These are phyloP conservation scores for Hecatera dysodea DNA, from an alignment of 2,888 invertebrate species.

Conservation along the genomic window DNA sequence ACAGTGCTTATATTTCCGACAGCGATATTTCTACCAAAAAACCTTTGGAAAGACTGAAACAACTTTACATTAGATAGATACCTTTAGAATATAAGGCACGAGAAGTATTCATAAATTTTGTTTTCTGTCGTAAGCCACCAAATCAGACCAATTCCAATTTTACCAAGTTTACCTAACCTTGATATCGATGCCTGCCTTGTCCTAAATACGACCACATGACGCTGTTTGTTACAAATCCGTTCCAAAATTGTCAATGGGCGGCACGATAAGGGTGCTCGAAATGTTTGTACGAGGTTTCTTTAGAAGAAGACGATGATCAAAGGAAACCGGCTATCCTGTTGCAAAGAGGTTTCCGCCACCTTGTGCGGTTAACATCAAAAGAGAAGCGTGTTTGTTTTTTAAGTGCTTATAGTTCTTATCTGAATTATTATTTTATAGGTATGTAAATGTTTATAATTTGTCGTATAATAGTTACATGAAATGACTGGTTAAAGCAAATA, in stretches of 20 bases:
- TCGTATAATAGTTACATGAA: background rate
- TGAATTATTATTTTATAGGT: background rate
- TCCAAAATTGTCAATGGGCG: conserved; percentile 12
- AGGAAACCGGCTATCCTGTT: conserved; percentile 30
- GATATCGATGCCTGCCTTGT: background rate
- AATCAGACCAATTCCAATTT: too few relatives aligned
- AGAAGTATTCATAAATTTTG: too few relatives aligned
- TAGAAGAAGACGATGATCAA: conserved; percentile 20
- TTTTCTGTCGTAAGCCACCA: too few relatives aligned
- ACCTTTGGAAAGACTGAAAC: too few relatives aligned
- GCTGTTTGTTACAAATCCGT: background rate
- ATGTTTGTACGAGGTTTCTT: conserved; percentile 4
- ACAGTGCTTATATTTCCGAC: too few relatives aligned
- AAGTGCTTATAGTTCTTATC: background rate
- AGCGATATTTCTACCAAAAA: too few relatives aligned
- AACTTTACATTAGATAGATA: too few relatives aligned
- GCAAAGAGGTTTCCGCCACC: conserved; percentile 17
- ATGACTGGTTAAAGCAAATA: background rate
- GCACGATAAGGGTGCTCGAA: conserved; percentile 11
- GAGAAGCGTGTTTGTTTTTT: background rate
- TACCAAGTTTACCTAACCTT: background rate
- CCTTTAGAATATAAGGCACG: too few relatives aligned
- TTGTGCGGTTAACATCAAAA: conserved; percentile 1
- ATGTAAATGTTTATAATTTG: background rate
- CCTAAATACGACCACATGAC: background rate